Conservation (phyloP, 30 jellyfish, hydroid and myxozoan genomes). For the Catostylus mosaicus region DNA sequence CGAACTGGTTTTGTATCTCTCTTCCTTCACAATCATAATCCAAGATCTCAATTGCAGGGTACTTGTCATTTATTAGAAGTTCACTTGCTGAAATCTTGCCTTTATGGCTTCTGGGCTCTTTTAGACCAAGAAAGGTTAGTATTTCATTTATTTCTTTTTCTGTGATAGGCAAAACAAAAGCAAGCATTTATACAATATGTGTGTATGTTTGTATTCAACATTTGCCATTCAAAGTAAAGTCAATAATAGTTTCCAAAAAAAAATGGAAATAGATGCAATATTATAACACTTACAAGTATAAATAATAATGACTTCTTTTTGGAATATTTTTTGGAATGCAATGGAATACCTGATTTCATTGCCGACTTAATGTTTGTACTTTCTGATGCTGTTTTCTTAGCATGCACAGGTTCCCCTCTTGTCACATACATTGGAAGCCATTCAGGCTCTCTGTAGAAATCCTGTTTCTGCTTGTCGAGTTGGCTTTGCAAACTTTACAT, state of each 20-base stretch:
- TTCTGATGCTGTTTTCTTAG: neutral
- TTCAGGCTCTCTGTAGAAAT: slow-evolving; percentile 14
- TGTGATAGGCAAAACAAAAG: no score
- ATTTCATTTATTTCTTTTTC: slow-evolving; percentile 1
- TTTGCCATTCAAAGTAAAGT: no score
- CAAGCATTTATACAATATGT: no score
- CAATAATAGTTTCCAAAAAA: no score
- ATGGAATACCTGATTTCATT: slow-evolving; percentile 1
- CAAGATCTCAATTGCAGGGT: slow-evolving; percentile 4
- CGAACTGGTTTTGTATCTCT: neutral
- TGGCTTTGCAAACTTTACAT: slow-evolving; percentile 4
- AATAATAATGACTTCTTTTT: neutral
- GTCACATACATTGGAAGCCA: slow-evolving; percentile 14
- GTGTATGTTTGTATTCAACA: no score
- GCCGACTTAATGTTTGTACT: neutral
- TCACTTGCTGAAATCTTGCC: slow-evolving; percentile 9
- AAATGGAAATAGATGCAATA: no score
- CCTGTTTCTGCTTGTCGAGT: neutral
- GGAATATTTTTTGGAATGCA: neutral
- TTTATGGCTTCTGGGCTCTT: neutral
- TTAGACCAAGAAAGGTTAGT: slow-evolving; percentile 7
- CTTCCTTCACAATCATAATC: slow-evolving; percentile 3
- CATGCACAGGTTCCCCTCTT: slow-evolving; percentile 15
- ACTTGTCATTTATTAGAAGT: neutral
- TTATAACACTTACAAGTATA: neutral